A percentile compares a stretch with the other conserved stretches of the same genome.
phyloP scores from a whole-genome alignment of 2,113 vertebrate species.

The Scomber colias region DNA sequence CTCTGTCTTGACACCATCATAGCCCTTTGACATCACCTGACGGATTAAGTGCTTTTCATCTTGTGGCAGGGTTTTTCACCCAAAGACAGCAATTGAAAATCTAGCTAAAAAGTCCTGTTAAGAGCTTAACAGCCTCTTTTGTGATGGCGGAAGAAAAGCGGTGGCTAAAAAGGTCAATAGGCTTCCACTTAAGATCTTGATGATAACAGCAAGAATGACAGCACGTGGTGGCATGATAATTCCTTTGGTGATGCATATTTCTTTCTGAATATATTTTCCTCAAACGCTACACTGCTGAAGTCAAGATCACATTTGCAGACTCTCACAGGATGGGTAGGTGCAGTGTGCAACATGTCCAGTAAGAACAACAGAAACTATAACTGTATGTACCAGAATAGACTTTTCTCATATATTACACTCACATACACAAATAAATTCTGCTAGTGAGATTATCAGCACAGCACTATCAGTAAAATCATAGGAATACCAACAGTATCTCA shows the following conservation, averaged over 20 bases:
- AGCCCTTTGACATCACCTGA: constrained; percentile 78
- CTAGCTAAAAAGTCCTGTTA: constrained; percentile 71
- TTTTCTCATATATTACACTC: neutral
- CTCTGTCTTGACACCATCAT: constrained; percentile 61
- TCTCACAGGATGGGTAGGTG: neutral
- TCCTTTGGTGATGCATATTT: constrained; percentile 14
- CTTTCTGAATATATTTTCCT: constrained; percentile 3
- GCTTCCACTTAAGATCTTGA: constrained; percentile 66
- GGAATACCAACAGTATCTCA: constrained; percentile 3
- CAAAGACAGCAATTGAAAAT: constrained; percentile 64
- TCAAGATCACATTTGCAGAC: neutral
- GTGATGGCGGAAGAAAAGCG: constrained; percentile 63
- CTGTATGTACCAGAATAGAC: neutral
- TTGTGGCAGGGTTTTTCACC: constrained; percentile 60
- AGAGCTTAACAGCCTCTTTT: constrained; percentile 73
- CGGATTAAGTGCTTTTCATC: constrained; percentile 83
- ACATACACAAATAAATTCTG: neutral
- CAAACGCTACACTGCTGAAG: constrained; percentile 7
- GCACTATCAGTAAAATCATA: neutral
- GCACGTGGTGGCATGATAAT: constrained; percentile 44
- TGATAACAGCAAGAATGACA: constrained; percentile 51
- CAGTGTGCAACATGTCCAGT: neutral
- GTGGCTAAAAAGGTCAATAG: constrained; percentile 72
- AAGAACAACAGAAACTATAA: neutral
- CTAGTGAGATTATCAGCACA: neutral